Percentiles rank a stretch among this genome's conserved stretches.
Evolutionary conservation across 2,113 vertebrate genomes (phyloP).

Genomic region (Ascaphus truei): DNA sequence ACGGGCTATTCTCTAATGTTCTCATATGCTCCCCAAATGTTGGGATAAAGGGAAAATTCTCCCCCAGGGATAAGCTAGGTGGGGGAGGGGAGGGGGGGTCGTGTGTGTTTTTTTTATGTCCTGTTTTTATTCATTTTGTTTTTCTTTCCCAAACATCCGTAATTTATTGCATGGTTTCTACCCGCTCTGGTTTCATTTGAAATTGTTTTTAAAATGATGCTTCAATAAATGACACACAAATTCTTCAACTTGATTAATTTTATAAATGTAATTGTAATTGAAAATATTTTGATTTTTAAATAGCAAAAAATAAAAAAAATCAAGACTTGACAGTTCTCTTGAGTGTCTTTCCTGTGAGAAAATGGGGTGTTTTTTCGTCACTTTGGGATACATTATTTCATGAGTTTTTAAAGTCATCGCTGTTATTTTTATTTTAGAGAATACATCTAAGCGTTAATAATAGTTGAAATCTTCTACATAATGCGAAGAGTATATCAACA

Average conservation of each 20-base stretch:
- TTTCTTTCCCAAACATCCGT: slow-evolving; percentile 73
- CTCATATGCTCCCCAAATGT: neutral
- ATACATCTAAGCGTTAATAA: no score
- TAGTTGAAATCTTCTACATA: no score
- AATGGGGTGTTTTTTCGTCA: neutral
- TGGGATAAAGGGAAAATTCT: neutral
- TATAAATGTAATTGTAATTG: slow-evolving; percentile 79
- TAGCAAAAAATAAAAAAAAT: slow-evolving; percentile 56
- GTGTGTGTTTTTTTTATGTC: neutral
- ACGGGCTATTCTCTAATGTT: neutral
- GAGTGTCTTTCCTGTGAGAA: neutral
- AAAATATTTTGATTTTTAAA: slow-evolving; percentile 77
- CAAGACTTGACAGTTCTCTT: neutral
- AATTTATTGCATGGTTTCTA: slow-evolving; percentile 91
- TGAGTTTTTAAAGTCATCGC: no score
- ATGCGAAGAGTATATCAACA: no score
- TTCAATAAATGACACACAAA: slow-evolving; percentile 56
- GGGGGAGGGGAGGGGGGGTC: neutral
- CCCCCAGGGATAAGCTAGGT: neutral
- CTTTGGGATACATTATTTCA: no score
- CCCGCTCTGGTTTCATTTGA: slow-evolving; percentile 66
- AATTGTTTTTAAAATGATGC: slow-evolving; percentile 68
- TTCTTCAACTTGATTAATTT: slow-evolving; percentile 72
- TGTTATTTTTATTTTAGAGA: no score
- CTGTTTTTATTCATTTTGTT: slow-evolving; percentile 26